phyloP scores from a whole-genome alignment of 2,888 invertebrate genomes.

The Omphaloscelis lunosa region DNA sequence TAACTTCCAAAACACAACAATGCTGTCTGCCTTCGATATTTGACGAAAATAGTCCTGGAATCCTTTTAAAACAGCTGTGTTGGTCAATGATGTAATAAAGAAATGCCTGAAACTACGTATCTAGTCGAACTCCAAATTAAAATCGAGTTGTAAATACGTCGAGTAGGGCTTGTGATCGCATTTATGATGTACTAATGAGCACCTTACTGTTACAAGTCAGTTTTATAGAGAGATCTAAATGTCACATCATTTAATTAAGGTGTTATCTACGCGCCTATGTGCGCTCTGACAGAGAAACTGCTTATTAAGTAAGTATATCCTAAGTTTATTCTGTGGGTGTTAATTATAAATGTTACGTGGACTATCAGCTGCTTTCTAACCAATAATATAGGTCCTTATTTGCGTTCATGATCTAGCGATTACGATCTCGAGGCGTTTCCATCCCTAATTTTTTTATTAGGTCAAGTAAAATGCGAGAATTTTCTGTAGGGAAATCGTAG shows the following conservation, averaged over 20 bases:
- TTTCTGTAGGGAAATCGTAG: not conserved
- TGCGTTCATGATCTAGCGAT: not conserved
- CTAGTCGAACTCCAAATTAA: not conserved
- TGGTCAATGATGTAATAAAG: not conserved
- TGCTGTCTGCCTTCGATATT: not conserved
- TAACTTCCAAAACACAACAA: too few relatives aligned
- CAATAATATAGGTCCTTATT: not conserved
- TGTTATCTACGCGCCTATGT: not conserved
- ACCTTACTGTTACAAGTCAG: not conserved
- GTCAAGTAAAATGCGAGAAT: not conserved
- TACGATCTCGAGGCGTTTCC: not conserved
- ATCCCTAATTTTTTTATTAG: not conserved
- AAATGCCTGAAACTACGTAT: not conserved
- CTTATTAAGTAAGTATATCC: slow-evolving; percentile 28
- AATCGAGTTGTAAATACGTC: not conserved
- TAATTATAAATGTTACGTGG: slow-evolving; percentile 27
- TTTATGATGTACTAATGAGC: slow-evolving; percentile 11
- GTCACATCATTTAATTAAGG: slow-evolving; percentile 29
- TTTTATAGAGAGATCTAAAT: slow-evolving; percentile 18
- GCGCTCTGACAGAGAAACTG: slow-evolving; percentile 8
- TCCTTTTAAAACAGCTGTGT: not conserved
- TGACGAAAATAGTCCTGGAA: not conserved
- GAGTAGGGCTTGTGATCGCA: not conserved
- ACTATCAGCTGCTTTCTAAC: slow-evolving; percentile 22
- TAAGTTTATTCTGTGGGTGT: slow-evolving; percentile 23